Base-by-base conservation (phyloP, 2,888 invertebrate species). In the Serrognathus titanus region DNA sequence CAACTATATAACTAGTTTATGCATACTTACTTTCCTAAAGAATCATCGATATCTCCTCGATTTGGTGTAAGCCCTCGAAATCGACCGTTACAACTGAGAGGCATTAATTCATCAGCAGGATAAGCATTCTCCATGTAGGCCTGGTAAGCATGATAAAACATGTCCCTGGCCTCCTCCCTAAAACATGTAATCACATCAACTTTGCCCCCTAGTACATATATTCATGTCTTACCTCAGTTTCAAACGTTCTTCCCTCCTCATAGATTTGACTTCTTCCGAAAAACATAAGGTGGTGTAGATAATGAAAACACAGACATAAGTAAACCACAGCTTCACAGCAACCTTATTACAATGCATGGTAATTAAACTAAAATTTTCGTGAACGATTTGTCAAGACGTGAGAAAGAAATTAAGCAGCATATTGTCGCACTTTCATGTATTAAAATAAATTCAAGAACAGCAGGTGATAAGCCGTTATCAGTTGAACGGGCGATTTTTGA, bases 21-120 rank as follows among this genome's bases (percentile, higher is more conserved):
- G 43, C 5, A 45, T 20, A 80, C 94, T 85, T 81, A 97, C 96
- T 99, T 98, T 81, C 98, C 98, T 62, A 98, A 82, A 38, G 90
- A 87, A 76, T 97, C 97, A 78, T 98, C 98, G 78, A 98, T 92
- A 74, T 98, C 97, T 2, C 98, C 98, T 48, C 98, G 83, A 64
- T 90, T 90, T 3, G 94, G 90, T 50, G 95, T 93, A 5, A 92
- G 83, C 4, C 95, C 97, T 67, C 95, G 83, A 78, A 89, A 94
- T 52, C 98, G 81, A 31, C 97, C 98, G 71, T 89, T 88, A 77
- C 98, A 98, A 71, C 92, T 93, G 38, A 98, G 81, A 1, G 98
- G 98, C 97, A 97, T 97, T 64, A 98, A 79, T 79, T 99, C 98
- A 81, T 98, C 98, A 12, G 97, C 97, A 51, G 98, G 98, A 79